These are phyloP conservation scores for Cryptosula pallasiana DNA, from an alignment of 2,888 invertebrate species.

Conservation along the genomic window DNA sequence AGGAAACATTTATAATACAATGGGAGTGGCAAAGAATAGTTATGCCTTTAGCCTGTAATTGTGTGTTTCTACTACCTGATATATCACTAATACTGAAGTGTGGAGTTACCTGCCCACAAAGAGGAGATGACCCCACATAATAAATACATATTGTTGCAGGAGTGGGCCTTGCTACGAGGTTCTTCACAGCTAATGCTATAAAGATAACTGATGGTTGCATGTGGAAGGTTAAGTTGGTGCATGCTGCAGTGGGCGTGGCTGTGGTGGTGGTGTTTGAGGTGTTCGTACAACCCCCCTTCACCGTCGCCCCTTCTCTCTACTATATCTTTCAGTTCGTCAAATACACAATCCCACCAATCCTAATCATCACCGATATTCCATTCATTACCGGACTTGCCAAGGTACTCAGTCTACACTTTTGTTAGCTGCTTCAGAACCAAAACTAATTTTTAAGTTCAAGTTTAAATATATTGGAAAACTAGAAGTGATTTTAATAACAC, in stretches of 20 bases:
- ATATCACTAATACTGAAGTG: too few relatives aligned
- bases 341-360: constrained; percentile 6
- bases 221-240: constrained; percentile 1
- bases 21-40: too few relatives aligned
- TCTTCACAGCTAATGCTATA: constrained; percentile 11
- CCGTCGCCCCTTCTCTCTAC: constrained; percentile 5
- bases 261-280: neutral
- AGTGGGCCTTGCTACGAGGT: constrained; percentile 1
- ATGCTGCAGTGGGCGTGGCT: neutral
- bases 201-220: constrained; percentile 18
- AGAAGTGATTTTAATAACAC: too few relatives aligned
- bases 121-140: too few relatives aligned
- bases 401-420: too few relatives aligned
- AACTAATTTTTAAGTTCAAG: too few relatives aligned
- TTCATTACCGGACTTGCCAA: constrained; percentile 17
- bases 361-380: constrained; percentile 15
- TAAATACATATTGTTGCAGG: constrained; percentile 20
- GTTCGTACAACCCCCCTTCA: constrained; percentile 17
- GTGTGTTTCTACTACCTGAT: too few relatives aligned
- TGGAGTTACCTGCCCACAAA: too few relatives aligned
- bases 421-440: too few relatives aligned
- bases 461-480: too few relatives aligned
- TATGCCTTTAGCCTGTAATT: too few relatives aligned
- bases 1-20: too few relatives aligned
- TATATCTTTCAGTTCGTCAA: constrained; percentile 12